These are phyloP conservation scores for Cephus runcator DNA, from an alignment of 2,888 invertebrate genomes.

Conservation along the genomic window DNA sequence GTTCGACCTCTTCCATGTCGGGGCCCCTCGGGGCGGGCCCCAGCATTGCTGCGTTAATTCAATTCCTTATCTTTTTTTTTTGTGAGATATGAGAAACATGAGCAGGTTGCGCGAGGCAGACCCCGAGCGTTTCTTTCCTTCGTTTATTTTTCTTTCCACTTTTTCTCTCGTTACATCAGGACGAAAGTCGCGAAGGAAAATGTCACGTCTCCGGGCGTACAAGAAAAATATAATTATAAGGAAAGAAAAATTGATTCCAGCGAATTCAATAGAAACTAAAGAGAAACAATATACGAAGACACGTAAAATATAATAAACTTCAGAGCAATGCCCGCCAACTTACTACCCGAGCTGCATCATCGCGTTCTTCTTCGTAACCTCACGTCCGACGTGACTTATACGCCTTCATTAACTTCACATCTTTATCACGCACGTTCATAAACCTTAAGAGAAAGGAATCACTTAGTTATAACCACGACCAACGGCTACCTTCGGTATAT, in stretches of 20 bases:
- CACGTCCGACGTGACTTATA: constrained; percentile 7
- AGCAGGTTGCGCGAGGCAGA: constrained; percentile 10
- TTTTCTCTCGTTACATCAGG: background rate
- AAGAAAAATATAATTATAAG: background rate
- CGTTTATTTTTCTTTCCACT: background rate
- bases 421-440: constrained; percentile 1
- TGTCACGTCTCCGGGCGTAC: background rate
- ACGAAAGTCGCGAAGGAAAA: background rate
- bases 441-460: constrained; percentile 5
- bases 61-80: constrained; percentile 21
- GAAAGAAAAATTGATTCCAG: background rate
- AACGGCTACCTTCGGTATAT: background rate
- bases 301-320: background rate
- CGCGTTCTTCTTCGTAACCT: constrained; percentile 9
- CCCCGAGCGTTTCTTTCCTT: background rate
- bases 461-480: background rate
- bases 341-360: background rate
- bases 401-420: constrained; percentile 6
- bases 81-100: constrained; percentile 17
- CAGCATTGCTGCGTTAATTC: constrained; percentile 20
- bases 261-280: background rate
- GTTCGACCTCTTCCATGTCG: constrained; percentile 20
- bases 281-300: background rate
- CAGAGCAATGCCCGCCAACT: constrained; percentile 2
- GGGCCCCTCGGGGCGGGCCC: constrained; percentile 17